Conservation (phyloP, 1,140 invertebrate genomes). For the Pararge aegeria region DNA sequence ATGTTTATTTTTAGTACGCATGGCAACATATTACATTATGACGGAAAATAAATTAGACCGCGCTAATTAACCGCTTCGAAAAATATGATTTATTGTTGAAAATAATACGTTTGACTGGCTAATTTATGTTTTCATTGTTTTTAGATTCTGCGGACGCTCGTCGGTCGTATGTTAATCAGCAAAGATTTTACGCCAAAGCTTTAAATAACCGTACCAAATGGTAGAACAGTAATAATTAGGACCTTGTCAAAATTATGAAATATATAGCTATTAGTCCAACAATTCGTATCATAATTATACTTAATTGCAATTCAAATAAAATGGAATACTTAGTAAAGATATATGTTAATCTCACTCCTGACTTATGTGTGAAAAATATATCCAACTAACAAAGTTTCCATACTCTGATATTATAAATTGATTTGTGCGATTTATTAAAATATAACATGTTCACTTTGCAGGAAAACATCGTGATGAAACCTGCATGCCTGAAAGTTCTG, state of each 20-base stretch:
- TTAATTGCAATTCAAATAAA: too few relatives aligned
- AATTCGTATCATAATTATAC: too few relatives aligned
- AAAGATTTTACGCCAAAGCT: constrained; percentile 1
- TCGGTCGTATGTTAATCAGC: constrained; percentile 1
- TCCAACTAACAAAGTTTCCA: too few relatives aligned
- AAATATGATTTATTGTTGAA: constrained; percentile 44
- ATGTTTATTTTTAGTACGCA: constrained; percentile 47
- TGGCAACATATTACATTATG: constrained; percentile 35
- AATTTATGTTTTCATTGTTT: constrained; percentile 31
- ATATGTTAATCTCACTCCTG: too few relatives aligned
- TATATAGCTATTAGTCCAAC: too few relatives aligned
- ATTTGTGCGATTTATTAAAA: too few relatives aligned
- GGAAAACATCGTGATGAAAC: too few relatives aligned
- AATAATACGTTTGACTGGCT: constrained; percentile 24
- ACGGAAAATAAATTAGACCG: constrained; percentile 37
- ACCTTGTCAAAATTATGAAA: neutral
- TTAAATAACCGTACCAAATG: neutral
- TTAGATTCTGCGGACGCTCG: constrained; percentile 9
- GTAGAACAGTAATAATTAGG: neutral
- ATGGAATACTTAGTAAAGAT: too few relatives aligned
- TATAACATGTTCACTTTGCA: too few relatives aligned
- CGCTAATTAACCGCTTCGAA: constrained; percentile 39
- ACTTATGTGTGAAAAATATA: too few relatives aligned
- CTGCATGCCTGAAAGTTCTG: too few relatives aligned
- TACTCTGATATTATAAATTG: too few relatives aligned